These are phyloP conservation scores for Meteorus sp. DNA, from an alignment of 1,140 invertebrate species.

Conservation along the genomic window DNA sequence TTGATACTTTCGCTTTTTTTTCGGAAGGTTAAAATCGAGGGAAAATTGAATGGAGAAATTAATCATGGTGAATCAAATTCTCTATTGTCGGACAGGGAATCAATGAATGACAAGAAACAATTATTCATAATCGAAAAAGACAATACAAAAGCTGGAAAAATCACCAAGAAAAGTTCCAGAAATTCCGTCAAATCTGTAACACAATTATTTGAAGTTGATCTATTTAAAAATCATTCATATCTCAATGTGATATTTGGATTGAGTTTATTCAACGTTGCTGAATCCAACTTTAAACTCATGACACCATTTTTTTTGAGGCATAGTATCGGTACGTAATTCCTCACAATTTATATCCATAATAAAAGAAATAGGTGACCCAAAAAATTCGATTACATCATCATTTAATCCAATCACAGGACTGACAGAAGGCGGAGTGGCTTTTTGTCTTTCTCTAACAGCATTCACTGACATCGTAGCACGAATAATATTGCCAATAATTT, in stretches of 20 bases:
- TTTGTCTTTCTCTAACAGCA: slow-evolving; percentile 72
- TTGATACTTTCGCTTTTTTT: no score
- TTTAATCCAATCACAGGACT: slow-evolving; percentile 34
- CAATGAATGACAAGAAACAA: no score
- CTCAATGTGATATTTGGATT: slow-evolving; percentile 71
- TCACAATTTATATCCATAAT: neutral
- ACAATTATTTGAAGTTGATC: slow-evolving; percentile 66
- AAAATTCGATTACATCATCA: slow-evolving; percentile 8
- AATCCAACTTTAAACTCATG: slow-evolving; percentile 75
- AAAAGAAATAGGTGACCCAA: slow-evolving; percentile 5
- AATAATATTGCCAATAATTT: slow-evolving; percentile 70
- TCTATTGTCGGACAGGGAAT: no score
- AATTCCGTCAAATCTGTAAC: slow-evolving; percentile 44
- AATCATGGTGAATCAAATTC: no score
- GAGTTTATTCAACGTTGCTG: slow-evolving; percentile 73
- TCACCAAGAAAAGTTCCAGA: neutral
- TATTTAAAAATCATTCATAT: slow-evolving; percentile 68
- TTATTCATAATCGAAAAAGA: neutral
- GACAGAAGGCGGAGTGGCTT: slow-evolving; percentile 67
- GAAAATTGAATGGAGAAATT: no score
- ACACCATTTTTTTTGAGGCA: slow-evolving; percentile 71
- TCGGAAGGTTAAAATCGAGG: no score
- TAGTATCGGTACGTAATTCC: slow-evolving; percentile 61
- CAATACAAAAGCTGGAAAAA: neutral
- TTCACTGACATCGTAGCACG: slow-evolving; percentile 72